Conservation (phyloP, 2,888 invertebrate genomes). For the Pycnomerus fuliginosus region DNA sequence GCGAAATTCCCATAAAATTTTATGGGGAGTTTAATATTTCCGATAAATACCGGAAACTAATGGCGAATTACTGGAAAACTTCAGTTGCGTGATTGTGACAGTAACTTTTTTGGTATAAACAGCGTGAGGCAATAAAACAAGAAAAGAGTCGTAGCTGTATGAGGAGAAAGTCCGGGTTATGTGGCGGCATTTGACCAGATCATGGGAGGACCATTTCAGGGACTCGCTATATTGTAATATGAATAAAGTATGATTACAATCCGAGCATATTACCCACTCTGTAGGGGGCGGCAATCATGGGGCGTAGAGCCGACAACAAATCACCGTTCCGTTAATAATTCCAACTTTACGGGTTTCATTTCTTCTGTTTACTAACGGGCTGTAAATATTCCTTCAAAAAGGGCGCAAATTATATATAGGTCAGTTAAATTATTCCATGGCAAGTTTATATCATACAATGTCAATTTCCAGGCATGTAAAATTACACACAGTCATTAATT, state of each 20-base stretch:
- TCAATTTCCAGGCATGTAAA: too few species aligned
- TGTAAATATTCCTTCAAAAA: constrained; percentile 16
- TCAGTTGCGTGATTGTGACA: too few species aligned
- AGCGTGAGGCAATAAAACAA: too few species aligned
- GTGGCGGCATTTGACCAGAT: constrained; percentile 16
- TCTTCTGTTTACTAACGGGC: constrained; percentile 16
- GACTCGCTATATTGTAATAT: constrained; percentile 37
- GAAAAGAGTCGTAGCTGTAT: too few species aligned
- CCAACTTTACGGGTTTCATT: constrained; percentile 13
- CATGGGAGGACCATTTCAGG: constrained; percentile 13
- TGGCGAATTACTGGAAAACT: too few species aligned
- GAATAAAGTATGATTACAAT: constrained; percentile 50
- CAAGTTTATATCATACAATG: too few species aligned
- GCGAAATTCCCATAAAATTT: too few species aligned
- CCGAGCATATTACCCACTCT: constrained; percentile 41
- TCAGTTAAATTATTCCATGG: too few species aligned
- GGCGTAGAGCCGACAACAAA: constrained; percentile 44
- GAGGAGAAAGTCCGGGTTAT: constrained; percentile 12
- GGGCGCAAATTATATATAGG: constrained; percentile 7
- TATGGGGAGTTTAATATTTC: too few species aligned
- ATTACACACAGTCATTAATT: too few species aligned
- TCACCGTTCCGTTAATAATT: constrained; percentile 30
- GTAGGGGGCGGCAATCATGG: constrained; percentile 44
- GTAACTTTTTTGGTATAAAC: too few species aligned
- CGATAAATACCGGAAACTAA: too few species aligned